phyloP scores from a whole-genome alignment of 2,888 invertebrate genomes.

The Micoletzkya japonica region DNA sequence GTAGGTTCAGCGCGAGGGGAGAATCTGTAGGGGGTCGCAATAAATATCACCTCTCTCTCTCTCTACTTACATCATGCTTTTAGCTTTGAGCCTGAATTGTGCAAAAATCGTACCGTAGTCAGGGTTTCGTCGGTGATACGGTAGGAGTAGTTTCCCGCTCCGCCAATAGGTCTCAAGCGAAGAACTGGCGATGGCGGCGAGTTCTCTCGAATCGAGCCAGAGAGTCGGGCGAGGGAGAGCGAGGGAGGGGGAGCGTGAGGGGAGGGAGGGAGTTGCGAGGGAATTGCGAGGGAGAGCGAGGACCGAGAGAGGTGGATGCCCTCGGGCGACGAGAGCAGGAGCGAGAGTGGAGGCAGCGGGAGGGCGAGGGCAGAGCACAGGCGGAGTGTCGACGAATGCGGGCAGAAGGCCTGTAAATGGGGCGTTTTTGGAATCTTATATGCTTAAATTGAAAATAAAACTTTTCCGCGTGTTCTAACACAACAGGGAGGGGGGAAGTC shows the following conservation, averaged over 20 bases:
- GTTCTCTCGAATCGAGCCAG: conserved; percentile 21
- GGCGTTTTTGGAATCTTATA: too few relatives aligned
- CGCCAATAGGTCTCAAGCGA: neutral
- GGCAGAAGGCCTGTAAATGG: conserved; percentile 10
- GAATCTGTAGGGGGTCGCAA: too few relatives aligned
- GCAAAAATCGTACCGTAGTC: conserved; percentile 3
- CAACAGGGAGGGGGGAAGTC: too few relatives aligned
- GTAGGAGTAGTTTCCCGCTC: neutral
- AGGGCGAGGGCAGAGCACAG: conserved; percentile 6
- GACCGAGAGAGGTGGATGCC: conserved; percentile 2
- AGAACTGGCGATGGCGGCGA: conserved; percentile 14
- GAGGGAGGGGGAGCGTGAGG: neutral
- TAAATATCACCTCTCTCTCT: too few relatives aligned
- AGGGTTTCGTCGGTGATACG: conserved; percentile 3
- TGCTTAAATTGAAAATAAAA: too few relatives aligned
- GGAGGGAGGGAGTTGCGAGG: too few relatives aligned
- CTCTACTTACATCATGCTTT: too few relatives aligned
- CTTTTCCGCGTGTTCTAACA: too few relatives aligned
- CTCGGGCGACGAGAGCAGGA: conserved; percentile 13
- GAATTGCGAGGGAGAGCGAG: neutral
- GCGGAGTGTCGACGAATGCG: conserved; percentile 1
- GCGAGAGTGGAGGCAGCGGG: neutral
- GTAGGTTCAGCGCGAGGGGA: too few relatives aligned
- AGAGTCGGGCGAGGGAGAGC: neutral
- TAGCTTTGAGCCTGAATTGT: neutral